These are phyloP conservation scores for Odontamblyopus rebecca DNA, from an alignment of 2,797 vertebrate genomes.

Conservation along the genomic window DNA sequence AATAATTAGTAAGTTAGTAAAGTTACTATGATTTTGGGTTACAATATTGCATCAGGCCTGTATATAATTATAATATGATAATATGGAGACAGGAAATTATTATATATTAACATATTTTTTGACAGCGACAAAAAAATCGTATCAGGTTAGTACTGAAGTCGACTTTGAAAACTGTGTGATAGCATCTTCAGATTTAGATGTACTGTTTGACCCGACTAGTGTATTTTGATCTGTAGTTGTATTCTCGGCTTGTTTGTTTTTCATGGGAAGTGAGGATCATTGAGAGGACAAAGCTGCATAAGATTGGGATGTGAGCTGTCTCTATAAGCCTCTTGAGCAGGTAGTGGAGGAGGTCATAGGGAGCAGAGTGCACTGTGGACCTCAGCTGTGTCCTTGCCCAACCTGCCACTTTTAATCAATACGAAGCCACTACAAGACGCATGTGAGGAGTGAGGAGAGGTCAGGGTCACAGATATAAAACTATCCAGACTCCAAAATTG, in stretches of 20 bases:
- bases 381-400: constrained; percentile 57
- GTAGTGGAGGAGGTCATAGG: constrained; percentile 39
- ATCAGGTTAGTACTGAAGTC: no score
- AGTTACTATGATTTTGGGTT: not conserved
- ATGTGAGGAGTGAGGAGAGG: constrained; percentile 29
- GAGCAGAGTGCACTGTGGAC: constrained; percentile 48
- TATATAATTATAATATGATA: not conserved
- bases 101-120: no score
- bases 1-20: no score
- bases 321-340: not conserved
- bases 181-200: no score
- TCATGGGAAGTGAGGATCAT: not conserved
- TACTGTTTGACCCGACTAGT: not conserved
- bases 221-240: not conserved
- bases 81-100: no score
- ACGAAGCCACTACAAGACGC: constrained; percentile 38
- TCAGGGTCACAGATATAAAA: constrained; percentile 53
- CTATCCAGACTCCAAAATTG: constrained; percentile 48
- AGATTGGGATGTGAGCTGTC: not conserved
- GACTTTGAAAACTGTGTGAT: no score
- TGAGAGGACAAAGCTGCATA: not conserved
- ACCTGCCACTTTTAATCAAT: constrained; percentile 57
- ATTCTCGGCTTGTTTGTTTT: not conserved
- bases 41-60: not conserved
- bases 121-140: no score